phyloP scores from a whole-genome alignment of 1,140 invertebrate genomes.

The Venturia canescens region DNA sequence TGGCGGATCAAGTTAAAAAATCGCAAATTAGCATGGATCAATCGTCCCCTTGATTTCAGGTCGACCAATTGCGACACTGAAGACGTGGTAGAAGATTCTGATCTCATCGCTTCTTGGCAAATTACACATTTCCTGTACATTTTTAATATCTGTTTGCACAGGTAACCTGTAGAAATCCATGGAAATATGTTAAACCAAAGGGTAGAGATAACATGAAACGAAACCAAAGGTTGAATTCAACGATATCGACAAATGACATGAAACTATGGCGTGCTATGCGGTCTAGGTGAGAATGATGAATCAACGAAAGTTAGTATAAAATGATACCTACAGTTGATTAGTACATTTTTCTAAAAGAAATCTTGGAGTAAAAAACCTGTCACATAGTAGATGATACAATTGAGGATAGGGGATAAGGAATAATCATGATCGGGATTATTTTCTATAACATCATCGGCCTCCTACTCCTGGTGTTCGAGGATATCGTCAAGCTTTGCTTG shows the following conservation, averaged over 20 bases:
- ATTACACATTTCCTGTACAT: not conserved
- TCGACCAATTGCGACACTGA: constrained; percentile 18
- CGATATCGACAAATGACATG: not conserved
- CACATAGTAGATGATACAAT: constrained; percentile 2
- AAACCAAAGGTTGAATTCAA: not conserved
- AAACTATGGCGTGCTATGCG: not conserved
- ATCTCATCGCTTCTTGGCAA: not conserved
- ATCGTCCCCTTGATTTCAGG: not conserved
- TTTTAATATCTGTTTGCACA: not conserved
- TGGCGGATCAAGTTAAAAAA: not conserved
- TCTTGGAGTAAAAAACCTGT: not conserved
- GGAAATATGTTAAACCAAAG: not conserved
- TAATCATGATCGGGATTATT: not conserved
- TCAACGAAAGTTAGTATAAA: not conserved
- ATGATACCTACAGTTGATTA: not conserved
- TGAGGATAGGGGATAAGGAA: not conserved
- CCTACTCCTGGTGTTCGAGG: not conserved
- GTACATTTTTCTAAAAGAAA: not conserved
- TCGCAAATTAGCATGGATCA: not conserved
- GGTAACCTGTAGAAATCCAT: not conserved
- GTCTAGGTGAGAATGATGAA: not conserved
- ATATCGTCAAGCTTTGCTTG: not conserved
- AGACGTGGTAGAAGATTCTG: not conserved
- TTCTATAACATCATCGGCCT: not conserved
- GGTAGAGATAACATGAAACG: not conserved